phyloP scores from a whole-genome alignment of 2,797 vertebrate genomes.

The Channa striata region DNA sequence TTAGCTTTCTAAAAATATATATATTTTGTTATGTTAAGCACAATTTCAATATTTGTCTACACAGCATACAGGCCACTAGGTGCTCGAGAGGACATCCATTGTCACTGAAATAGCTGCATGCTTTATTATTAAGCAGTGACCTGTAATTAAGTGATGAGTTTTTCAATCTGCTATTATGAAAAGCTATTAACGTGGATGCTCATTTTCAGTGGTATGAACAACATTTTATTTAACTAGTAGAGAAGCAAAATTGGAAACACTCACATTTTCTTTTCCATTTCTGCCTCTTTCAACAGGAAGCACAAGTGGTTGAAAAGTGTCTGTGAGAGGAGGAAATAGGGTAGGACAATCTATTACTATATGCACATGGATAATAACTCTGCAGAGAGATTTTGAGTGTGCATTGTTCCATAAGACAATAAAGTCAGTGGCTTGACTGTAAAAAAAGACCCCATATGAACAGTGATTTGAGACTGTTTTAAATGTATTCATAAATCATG shows the following conservation, averaged over 20 bases:
- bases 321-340: constrained; percentile 66
- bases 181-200: neutral
- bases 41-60: neutral
- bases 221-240: neutral
- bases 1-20: too few species aligned
- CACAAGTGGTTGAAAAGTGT: constrained; percentile 62
- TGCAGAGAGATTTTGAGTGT: constrained; percentile 46
- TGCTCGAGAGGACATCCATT: constrained; percentile 5
- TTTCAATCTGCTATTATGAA: neutral
- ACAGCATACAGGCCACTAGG: constrained; percentile 18
- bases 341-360: constrained; percentile 54
- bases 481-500: neutral
- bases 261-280: constrained; percentile 21
- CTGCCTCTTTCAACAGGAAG: constrained; percentile 43
- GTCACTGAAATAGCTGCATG: neutral
- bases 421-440: neutral
- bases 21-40: too few species aligned
- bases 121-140: constrained; percentile 9
- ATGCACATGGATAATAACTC: constrained; percentile 53
- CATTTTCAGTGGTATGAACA: neutral
- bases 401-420: constrained; percentile 6
- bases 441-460: neutral
- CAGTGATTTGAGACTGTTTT: neutral
- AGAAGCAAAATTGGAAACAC: too few species aligned
- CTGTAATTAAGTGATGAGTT: constrained; percentile 1